Evolutionary conservation across 2,797 vertebrate genomes (phyloP), one percentile per base, ranked within the genome.

Genomic region (Pelobates cultripes): DNA sequence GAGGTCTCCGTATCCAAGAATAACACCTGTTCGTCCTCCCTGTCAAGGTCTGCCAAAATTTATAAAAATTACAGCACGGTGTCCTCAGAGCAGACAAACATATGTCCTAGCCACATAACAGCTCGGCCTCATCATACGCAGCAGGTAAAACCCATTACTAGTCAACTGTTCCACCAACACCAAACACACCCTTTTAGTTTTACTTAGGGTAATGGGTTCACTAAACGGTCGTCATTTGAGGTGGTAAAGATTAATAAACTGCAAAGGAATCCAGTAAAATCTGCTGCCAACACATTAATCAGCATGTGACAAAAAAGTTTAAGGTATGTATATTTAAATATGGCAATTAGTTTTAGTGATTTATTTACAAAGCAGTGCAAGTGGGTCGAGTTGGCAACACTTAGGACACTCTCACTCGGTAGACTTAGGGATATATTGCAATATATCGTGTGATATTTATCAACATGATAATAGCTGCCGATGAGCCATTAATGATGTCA

Each of bases 11-110:
- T 3, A 43, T 79, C 82, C 82, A 83, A 83, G 64, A 83, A 79
- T 55, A 83, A 83, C 72, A 83, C 77, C 82, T 83, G 82, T 83
- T 76, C 57, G 73, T 66, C 73, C 81, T 74, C 73, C 76, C 81
- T 83, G 57, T 79, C 43, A 79, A 79, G 53, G 17, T 69, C n/a
- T 74, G 82, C 82, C 82, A 83, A 79, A 72, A 70, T 28, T 1
- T 28, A 1, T 28, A 51, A 51, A 55, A 61, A 83, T 70, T 76
- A 79, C 82, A 83, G 82, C 77, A 75, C 44, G 45, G 77, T 70
- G 77, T 70, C 82, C 57, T 73, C 4, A 55, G 53, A 79, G 44
- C 71, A 7, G 72, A 70, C 81, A 83, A 55, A 78, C 75, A 68
- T 70, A 55, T 75, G 75, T 73, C 75, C 63, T 44, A 78, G 64